These are phyloP conservation scores for Phyllostomus hastatus DNA, from an alignment of 2,113 vertebrate genomes.

Conservation along the genomic window DNA sequence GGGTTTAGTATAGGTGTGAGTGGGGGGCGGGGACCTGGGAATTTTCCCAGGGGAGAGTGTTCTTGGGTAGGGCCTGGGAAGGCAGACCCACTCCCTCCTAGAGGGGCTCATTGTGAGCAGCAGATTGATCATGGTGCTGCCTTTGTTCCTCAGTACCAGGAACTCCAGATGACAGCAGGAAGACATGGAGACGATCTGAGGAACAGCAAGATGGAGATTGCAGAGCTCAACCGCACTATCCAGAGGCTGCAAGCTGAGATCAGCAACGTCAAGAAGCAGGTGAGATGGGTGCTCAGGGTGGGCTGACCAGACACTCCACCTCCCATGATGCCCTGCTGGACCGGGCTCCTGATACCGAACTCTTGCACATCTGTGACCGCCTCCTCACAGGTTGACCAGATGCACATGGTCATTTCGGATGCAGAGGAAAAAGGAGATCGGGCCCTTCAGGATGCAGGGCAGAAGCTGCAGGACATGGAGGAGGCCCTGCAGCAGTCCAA, in stretches of 20 bases:
- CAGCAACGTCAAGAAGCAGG: constrained; percentile 84
- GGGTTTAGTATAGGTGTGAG: not conserved
- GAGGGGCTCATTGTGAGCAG: not conserved
- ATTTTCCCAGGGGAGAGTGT: not conserved
- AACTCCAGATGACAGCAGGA: constrained; percentile 85
- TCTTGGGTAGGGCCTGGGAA: not conserved
- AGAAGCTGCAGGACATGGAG: constrained; percentile 87
- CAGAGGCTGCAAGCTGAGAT: constrained; percentile 87
- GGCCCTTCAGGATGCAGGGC: constrained; percentile 88
- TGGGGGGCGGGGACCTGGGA: not conserved
- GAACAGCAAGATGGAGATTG: constrained; percentile 84
- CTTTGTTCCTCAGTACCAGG: constrained; percentile 81
- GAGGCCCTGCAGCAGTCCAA: constrained; percentile 90
- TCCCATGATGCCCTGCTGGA: not conserved
- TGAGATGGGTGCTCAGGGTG: constrained; percentile 43
- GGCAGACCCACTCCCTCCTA: not conserved
- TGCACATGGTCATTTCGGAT: constrained; percentile 87
- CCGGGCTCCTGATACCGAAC: not conserved
- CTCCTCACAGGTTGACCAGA: constrained; percentile 80
- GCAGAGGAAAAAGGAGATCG: constrained; percentile 91
- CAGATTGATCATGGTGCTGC: not conserved
- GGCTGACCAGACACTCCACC: not conserved
- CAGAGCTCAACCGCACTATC: constrained; percentile 85
- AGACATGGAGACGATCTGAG: constrained; percentile 85
- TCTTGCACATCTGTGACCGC: not conserved